Percentiles rank a stretch among this genome's conserved stretches.
Evolutionary conservation across 2,113 vertebrate species (phyloP).

Genomic region (Mandrillus leucophaeus): DNA sequence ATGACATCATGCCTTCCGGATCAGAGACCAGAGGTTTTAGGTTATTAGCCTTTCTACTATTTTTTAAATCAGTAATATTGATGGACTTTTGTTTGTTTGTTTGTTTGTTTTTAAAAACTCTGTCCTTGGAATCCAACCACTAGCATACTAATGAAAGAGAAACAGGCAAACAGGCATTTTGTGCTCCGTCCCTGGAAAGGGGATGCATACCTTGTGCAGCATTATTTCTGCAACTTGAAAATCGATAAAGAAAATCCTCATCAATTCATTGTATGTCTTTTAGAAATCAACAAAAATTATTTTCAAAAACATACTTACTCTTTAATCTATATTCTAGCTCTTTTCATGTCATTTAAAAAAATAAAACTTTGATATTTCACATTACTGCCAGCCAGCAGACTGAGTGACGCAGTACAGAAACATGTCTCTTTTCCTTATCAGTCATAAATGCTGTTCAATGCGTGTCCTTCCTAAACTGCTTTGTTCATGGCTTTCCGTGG

Average conservation of each 20-base stretch:
- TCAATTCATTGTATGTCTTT: background rate
- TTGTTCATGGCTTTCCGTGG: background rate
- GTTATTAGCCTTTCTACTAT: background rate
- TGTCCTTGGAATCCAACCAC: background rate
- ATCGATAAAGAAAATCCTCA: background rate
- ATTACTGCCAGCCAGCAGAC: background rate
- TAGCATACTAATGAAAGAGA: background rate
- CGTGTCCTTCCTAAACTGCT: background rate
- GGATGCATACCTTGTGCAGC: no score
- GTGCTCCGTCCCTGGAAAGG: background rate
- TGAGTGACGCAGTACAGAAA: background rate
- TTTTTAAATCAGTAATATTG: background rate
- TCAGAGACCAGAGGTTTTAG: background rate
- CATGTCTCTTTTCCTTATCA: background rate
- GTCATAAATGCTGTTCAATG: background rate
- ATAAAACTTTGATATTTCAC: background rate
- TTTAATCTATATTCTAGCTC: background rate
- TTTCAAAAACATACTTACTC: background rate
- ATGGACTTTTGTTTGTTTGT: background rate
- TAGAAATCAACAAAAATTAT: conserved; percentile 10
- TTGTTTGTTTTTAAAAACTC: background rate
- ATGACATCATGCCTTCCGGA: background rate
- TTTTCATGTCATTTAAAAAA: background rate
- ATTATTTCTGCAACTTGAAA: background rate
- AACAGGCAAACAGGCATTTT: background rate